Evolutionary conservation across 2,797 vertebrate species (phyloP).

Genomic region (Heteromormyrus szaboi): DNA sequence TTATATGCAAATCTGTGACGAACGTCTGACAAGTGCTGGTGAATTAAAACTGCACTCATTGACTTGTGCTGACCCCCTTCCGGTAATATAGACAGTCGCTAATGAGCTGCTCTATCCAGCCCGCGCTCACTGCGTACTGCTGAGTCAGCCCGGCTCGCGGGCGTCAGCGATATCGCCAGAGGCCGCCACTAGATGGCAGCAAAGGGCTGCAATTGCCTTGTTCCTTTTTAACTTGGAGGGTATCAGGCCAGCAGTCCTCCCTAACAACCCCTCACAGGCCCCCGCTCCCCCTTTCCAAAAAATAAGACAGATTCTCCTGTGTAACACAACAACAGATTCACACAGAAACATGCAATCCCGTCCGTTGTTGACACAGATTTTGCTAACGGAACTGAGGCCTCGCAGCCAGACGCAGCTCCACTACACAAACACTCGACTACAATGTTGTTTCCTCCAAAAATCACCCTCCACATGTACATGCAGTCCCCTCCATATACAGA

Average conservation of each 20-base stretch:
- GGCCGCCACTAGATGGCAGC: slow-evolving; percentile 72
- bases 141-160: not conserved
- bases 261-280: not conserved
- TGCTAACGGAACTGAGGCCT: not conserved
- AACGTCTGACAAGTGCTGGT: slow-evolving; percentile 42
- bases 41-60: slow-evolving; percentile 51
- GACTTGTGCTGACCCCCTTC: slow-evolving; percentile 51
- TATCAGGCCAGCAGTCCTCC: not conserved
- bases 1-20: slow-evolving; percentile 64
- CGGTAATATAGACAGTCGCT: slow-evolving; percentile 51
- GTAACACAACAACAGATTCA: slow-evolving; percentile 11
- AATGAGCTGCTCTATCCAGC: slow-evolving; percentile 49
- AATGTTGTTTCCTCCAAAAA: not conserved
- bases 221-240: not conserved
- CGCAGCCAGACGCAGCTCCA: not conserved
- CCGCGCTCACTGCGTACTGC: slow-evolving; percentile 14
- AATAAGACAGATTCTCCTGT: not conserved
- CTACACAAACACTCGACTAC: not conserved
- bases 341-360: not conserved
- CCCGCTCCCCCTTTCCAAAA: not conserved
- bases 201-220: slow-evolving; percentile 51
- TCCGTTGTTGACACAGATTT: not conserved
- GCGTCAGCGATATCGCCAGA: not conserved
- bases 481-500: not conserved
- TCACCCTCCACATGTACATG: not conserved